phyloP scores from a whole-genome alignment of 2,888 invertebrate genomes.

The Artemia sinica region DNA sequence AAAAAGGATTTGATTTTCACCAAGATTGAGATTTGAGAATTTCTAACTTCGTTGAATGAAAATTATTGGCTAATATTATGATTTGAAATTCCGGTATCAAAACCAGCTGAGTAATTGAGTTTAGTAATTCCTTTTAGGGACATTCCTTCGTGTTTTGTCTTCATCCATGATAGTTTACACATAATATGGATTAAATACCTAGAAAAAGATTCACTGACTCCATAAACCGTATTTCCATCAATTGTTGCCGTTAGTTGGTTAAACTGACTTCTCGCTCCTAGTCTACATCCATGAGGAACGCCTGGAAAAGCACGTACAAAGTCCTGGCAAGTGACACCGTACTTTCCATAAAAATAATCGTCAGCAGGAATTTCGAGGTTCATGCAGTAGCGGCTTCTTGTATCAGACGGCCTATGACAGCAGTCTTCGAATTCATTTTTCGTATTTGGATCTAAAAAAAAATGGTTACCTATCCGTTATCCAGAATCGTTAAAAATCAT shows the following conservation, averaged over 20 bases:
- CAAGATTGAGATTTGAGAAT: no score
- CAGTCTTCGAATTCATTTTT: conserved; percentile 81
- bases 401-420: conserved; percentile 58
- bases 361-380: conserved; percentile 73
- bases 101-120: not conserved
- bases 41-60: no score
- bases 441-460: conserved; percentile 51
- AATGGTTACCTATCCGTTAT: not conserved
- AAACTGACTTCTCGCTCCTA: conserved; percentile 64
- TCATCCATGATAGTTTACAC: no score
- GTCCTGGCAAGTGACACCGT: conserved; percentile 68
- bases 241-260: conserved; percentile 69
- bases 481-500: not conserved
- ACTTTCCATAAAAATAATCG: conserved; percentile 72
- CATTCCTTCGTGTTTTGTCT: not conserved
- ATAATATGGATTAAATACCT: conserved; percentile 37
- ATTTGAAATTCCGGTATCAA: not conserved
- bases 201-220: conserved; percentile 60
- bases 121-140: not conserved
- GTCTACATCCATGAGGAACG: conserved; percentile 64
- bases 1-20: no score
- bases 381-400: conserved; percentile 76
- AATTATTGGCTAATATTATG: not conserved
- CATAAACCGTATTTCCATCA: conserved; percentile 78
- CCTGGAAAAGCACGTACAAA: conserved; percentile 77